Conservation (phyloP, 1,140 invertebrate species). For the Tetranychus cinnabarinus region DNA sequence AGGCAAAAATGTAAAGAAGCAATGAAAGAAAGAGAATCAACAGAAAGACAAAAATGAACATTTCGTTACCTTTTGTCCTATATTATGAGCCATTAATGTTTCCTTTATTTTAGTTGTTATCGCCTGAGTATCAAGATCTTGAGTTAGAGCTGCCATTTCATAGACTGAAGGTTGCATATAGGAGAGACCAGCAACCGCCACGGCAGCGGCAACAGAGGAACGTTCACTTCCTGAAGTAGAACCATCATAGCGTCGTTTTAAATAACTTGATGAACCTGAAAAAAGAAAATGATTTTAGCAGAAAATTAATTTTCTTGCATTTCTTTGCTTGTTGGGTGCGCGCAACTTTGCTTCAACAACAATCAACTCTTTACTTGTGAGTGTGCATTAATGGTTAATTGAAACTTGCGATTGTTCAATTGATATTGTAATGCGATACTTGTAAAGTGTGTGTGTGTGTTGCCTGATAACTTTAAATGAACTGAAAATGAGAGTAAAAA, state of each 20-base stretch:
- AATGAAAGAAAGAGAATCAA: too few species aligned
- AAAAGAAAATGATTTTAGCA: neutral
- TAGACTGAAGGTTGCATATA: conserved; percentile 39
- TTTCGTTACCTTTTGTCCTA: conserved; percentile 62
- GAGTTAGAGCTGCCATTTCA: conserved; percentile 85
- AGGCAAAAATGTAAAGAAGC: too few species aligned
- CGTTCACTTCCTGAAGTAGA: neutral
- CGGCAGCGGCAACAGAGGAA: neutral
- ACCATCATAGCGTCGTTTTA: neutral
- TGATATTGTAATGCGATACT: too few species aligned
- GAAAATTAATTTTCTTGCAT: neutral
- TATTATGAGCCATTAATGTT: conserved; percentile 80
- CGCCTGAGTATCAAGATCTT: conserved; percentile 82
- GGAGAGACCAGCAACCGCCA: neutral
- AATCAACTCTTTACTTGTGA: too few species aligned
- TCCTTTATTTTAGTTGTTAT: conserved; percentile 95
- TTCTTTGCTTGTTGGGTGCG: too few species aligned
- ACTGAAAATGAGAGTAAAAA: too few species aligned
- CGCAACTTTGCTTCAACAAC: too few species aligned
- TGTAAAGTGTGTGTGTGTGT: too few species aligned
- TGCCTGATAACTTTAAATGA: too few species aligned
- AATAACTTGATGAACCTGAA: neutral
- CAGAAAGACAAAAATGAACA: too few species aligned
- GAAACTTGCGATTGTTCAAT: too few species aligned
- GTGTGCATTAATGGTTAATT: too few species aligned